Evolutionary conservation across 2,888 invertebrate genomes (phyloP).

Genomic region (Monochamus alternatus): DNA sequence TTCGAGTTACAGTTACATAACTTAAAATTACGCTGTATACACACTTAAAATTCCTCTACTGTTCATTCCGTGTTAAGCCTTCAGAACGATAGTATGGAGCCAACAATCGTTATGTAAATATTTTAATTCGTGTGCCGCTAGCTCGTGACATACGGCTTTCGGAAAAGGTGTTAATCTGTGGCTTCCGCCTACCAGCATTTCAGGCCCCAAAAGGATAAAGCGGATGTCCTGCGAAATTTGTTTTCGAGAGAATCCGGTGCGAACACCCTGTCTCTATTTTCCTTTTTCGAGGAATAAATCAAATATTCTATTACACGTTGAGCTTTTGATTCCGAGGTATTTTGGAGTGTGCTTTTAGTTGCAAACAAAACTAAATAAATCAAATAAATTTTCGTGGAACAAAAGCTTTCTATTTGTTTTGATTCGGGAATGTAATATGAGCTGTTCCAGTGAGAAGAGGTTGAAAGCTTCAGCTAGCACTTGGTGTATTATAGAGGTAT

Average conservation of each 20-base stretch:
- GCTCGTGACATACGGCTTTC: not conserved
- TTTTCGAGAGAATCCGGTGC: constrained; percentile 1
- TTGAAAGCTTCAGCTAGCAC: not conserved
- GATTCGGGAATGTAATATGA: constrained; percentile 5
- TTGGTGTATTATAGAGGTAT: not conserved
- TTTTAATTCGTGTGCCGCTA: not conserved
- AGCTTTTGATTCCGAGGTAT: not conserved
- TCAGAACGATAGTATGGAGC: too few relatives aligned
- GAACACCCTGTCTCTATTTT: constrained; percentile 10
- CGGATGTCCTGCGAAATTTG: constrained; percentile 13
- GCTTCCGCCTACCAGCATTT: not conserved
- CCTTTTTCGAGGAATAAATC: not conserved
- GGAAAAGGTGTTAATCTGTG: constrained; percentile 10
- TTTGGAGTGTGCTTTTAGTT: not conserved
- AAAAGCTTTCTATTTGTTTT: constrained; percentile 11
- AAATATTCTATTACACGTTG: constrained; percentile 12
- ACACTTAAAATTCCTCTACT: too few relatives aligned
- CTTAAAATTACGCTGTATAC: too few relatives aligned
- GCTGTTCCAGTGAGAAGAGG: not conserved
- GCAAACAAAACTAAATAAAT: constrained; percentile 18
- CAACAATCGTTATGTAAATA: not conserved
- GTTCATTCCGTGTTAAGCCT: too few relatives aligned
- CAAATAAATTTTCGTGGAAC: constrained; percentile 17
- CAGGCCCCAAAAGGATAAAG: constrained; percentile 5
- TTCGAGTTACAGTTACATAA: too few relatives aligned